phyloP scores from a whole-genome alignment of 2,113 vertebrate genomes.

The Eretmochelys imbricata region DNA sequence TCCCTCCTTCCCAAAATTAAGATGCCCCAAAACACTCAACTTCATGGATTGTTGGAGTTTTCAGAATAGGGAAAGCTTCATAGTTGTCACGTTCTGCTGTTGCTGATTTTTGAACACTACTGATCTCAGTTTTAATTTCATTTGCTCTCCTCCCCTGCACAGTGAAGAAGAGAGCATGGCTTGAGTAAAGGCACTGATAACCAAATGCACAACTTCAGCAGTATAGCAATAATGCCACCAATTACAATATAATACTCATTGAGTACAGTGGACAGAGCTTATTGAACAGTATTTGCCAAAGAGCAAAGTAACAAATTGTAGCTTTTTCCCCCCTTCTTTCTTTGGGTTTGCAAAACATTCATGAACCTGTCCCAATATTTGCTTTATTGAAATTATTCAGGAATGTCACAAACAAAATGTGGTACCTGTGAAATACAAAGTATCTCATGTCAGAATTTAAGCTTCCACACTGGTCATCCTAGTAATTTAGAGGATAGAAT shows the following conservation, averaged over 20 bases:
- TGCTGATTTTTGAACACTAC: conserved; percentile 6
- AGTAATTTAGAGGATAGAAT: not conserved
- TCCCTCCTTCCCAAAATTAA: conserved; percentile 17
- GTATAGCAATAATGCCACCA: not conserved
- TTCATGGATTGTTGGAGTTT: not conserved
- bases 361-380: not conserved
- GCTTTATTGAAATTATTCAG: not conserved
- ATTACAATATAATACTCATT: not conserved
- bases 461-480: not conserved
- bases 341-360: not conserved
- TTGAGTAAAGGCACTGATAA: not conserved
- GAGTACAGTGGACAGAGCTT: not conserved
- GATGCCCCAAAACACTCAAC: not conserved
- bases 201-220: not conserved
- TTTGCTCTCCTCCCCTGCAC: not conserved
- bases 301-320: not conserved
- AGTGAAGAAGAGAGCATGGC: not conserved
- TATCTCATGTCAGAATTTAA: not conserved
- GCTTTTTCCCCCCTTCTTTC: not conserved
- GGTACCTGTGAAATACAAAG: not conserved
- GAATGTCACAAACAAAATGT: not conserved
- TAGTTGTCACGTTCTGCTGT: not conserved
- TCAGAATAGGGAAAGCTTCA: conserved; percentile 24
- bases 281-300: not conserved
- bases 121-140: not conserved